A percentile compares a stretch with the other conserved stretches of the same genome.
Conservation (phyloP, 2,888 invertebrate species). For the Bombylius discolor region DNA sequence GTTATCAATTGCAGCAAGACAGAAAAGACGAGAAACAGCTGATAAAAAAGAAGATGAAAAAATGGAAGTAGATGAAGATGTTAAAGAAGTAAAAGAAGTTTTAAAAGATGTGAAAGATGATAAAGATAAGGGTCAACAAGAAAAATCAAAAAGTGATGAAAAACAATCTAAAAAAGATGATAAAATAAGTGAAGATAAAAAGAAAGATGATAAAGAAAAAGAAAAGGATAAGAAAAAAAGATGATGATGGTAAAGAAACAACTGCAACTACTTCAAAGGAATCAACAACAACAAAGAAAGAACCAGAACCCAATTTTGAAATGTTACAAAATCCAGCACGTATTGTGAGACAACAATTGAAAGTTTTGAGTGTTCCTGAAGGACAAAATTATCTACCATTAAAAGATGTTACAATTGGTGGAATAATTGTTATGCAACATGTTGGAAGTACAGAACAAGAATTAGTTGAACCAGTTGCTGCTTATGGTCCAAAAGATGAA, state of each 20-base stretch:
- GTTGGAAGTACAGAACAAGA: constrained; percentile 64
- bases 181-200: constrained; percentile 26
- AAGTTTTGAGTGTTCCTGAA: constrained; percentile 65
- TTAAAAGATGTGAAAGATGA: constrained; percentile 40
- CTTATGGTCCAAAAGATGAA: constrained; percentile 79
- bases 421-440: constrained; percentile 89
- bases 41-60: constrained; percentile 52
- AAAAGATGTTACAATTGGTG: constrained; percentile 88
- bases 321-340: constrained; percentile 90
- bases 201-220: constrained; percentile 26
- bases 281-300: constrained; percentile 43
- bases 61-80: constrained; percentile 76
- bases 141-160: constrained; percentile 13
- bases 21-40: constrained; percentile 68
- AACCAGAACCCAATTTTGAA: constrained; percentile 86
- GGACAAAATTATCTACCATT: constrained; percentile 69
- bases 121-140: constrained; percentile 39
- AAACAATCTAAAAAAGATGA: constrained; percentile 24
- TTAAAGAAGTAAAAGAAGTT: constrained; percentile 34
- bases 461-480: constrained; percentile 84
- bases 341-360: constrained; percentile 81
- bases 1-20: constrained; percentile 89
- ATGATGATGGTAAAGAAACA: constrained; percentile 38
- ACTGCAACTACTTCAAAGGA: constrained; percentile 14
- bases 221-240: constrained; percentile 37